Conservation (phyloP, 2,113 vertebrate species). For the Uria aalge region DNA sequence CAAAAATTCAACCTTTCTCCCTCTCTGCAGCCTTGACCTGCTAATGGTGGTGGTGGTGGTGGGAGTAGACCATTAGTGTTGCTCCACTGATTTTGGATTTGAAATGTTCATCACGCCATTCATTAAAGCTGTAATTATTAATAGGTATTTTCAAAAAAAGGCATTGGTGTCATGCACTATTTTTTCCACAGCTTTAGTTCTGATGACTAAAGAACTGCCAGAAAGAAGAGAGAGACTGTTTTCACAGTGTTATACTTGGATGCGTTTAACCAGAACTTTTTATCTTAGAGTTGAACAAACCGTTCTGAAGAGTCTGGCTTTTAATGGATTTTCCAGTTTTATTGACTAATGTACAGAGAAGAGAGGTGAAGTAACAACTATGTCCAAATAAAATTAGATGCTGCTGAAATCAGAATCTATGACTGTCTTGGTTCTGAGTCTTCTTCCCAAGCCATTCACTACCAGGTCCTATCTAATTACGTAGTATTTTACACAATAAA, state of each 20-base stretch:
- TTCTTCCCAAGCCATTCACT: neutral
- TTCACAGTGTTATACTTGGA: neutral
- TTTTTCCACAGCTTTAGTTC: neutral
- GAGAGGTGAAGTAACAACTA: neutral
- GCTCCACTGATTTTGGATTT: neutral
- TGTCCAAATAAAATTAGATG: neutral
- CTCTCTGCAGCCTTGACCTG: neutral
- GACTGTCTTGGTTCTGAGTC: neutral
- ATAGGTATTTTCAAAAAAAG: neutral
- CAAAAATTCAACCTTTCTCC: neutral
- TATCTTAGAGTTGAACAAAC: neutral
- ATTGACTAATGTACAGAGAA: neutral
- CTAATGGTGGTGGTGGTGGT: neutral
- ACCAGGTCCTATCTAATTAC: neutral
- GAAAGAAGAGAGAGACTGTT: neutral
- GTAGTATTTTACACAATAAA: neutral
- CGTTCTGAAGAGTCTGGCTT: neutral
- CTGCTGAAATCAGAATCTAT: neutral
- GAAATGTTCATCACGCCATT: neutral
- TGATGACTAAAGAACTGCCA: conserved; percentile 7
- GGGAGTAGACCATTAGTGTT: neutral
- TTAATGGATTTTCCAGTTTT: neutral
- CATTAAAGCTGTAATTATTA: conserved; percentile 50
- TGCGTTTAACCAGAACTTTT: neutral
- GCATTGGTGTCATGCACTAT: neutral